These are phyloP conservation scores for Columba janthina DNA, from an alignment of 2,113 vertebrate genomes.

Conservation along the genomic window DNA sequence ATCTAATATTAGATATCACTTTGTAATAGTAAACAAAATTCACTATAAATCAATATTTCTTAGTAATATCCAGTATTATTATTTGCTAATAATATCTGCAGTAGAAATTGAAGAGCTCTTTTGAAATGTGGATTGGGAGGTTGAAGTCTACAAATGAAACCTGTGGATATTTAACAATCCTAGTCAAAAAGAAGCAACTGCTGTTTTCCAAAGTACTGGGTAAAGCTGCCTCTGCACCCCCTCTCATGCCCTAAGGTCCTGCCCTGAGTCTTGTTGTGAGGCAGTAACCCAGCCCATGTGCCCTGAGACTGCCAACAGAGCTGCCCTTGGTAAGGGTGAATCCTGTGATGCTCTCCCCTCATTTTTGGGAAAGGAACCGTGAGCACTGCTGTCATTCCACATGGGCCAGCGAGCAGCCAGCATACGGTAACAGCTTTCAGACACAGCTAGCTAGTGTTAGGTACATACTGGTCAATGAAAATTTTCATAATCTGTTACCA, in stretches of 20 bases:
- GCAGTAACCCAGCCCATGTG: accelerated
- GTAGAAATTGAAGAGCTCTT: background rate
- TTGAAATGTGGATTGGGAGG: background rate
- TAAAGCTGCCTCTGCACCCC: background rate
- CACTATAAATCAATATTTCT: background rate
- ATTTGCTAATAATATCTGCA: background rate
- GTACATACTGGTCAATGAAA: background rate
- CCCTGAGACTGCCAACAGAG: background rate
- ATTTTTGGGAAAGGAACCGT: background rate
- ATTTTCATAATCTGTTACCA: background rate
- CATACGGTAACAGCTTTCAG: background rate
- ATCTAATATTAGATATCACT: background rate
- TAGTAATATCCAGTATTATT: background rate
- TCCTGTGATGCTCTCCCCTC: background rate
- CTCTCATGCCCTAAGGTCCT: background rate
- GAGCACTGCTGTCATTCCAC: background rate
- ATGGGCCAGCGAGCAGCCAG: background rate
- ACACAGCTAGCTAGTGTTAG: accelerated
- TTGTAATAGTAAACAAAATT: background rate
- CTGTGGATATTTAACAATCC: background rate
- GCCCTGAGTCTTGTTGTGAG: background rate
- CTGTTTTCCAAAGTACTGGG: background rate
- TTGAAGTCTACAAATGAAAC: background rate
- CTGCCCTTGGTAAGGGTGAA: background rate
- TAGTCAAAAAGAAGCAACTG: background rate